A percentile compares a stretch with the other conserved stretches of the same genome.
Conservation (phyloP, 2,113 vertebrate species). For the Sitta europaea region DNA sequence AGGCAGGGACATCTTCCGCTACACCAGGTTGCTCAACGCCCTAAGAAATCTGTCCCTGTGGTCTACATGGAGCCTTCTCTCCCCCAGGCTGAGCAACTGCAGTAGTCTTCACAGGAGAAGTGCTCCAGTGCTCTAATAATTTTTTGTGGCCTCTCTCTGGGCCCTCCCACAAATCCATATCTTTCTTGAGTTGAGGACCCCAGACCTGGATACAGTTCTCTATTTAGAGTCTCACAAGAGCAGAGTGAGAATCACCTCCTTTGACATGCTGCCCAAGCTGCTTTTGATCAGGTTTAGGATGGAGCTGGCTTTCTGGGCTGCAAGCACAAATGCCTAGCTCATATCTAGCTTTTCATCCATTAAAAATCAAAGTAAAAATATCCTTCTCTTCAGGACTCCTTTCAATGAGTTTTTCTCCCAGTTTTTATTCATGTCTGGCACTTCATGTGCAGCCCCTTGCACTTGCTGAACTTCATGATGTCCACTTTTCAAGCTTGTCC, state of each 20-base stretch:
- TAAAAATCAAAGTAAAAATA: neutral
- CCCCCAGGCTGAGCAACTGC: neutral
- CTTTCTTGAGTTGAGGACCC: neutral
- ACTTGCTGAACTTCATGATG: neutral
- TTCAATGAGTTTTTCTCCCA: neutral
- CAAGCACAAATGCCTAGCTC: neutral
- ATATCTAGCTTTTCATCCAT: neutral
- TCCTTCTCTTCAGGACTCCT: neutral
- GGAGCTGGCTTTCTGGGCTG: neutral
- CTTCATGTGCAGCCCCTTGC: neutral
- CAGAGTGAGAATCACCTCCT: neutral
- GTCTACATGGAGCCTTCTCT: neutral
- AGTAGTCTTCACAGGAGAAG: neutral
- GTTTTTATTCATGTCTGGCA: no score
- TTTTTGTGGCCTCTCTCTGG: neutral
- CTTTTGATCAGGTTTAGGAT: neutral
- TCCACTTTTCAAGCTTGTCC: neutral
- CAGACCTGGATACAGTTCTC: neutral
- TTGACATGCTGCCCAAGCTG: neutral
- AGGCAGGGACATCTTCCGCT: neutral
- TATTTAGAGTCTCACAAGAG: neutral
- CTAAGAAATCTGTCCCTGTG: neutral
- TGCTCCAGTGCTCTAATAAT: accelerated
- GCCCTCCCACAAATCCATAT: neutral
- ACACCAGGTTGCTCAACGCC: neutral